These are phyloP conservation scores for Protonibea diacanthus DNA, from an alignment of 2,797 vertebrate genomes.

Conservation along the genomic window DNA sequence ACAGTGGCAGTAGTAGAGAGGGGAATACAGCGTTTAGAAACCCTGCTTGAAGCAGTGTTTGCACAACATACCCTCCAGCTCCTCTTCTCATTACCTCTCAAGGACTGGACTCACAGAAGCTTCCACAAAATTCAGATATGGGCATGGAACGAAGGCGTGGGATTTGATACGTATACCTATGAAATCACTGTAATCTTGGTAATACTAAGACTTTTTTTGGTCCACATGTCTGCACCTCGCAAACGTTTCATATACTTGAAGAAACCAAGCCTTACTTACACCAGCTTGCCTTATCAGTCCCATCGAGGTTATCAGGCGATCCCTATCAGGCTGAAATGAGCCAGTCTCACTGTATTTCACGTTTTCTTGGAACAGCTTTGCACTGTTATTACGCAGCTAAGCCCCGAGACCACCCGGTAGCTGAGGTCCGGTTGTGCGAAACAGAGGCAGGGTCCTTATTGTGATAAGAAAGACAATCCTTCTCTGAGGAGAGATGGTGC, in stretches of 20 bases:
- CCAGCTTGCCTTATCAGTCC: slow-evolving; percentile 67
- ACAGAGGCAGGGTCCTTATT: slow-evolving; percentile 66
- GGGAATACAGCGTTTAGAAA: slow-evolving; percentile 18
- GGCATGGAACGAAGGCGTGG: slow-evolving; percentile 32
- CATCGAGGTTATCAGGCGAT: slow-evolving; percentile 69
- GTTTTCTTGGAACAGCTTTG: slow-evolving; percentile 80
- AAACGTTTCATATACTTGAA: slow-evolving; percentile 43
- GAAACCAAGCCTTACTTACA: slow-evolving; percentile 32
- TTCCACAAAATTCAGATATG: slow-evolving; percentile 41
- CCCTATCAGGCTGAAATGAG: slow-evolving; percentile 77
- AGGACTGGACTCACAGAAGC: slow-evolving; percentile 24
- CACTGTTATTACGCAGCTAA: slow-evolving; percentile 71
- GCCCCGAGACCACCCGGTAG: slow-evolving; percentile 83
- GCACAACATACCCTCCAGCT: not conserved
- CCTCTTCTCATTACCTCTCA: slow-evolving; percentile 28
- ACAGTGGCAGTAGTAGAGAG: slow-evolving; percentile 38
- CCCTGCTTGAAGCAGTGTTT: slow-evolving; percentile 16
- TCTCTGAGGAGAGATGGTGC: slow-evolving; percentile 67
- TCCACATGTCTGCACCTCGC: slow-evolving; percentile 5
- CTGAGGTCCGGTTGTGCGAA: slow-evolving; percentile 70
- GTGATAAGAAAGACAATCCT: slow-evolving; percentile 76
- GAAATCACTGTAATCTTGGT: slow-evolving; percentile 50
- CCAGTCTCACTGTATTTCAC: slow-evolving; percentile 75
- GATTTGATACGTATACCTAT: slow-evolving; percentile 30
- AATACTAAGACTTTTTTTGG: slow-evolving; percentile 7